These are phyloP conservation scores for Kradibia gibbosae DNA, from an alignment of 1,140 invertebrate genomes.

Conservation along the genomic window DNA sequence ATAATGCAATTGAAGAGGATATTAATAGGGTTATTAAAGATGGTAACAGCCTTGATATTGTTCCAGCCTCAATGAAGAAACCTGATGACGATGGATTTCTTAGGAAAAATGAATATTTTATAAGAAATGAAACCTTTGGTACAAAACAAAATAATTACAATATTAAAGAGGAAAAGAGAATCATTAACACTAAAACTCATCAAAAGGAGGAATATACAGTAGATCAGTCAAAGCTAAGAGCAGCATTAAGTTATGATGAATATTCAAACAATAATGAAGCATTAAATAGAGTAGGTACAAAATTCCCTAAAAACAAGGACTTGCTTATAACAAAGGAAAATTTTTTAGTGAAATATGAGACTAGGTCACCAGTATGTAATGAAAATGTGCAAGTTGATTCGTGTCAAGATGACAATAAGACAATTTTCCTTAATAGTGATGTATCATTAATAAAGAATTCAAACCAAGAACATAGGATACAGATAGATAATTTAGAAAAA, in stretches of 20 bases:
- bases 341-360: constrained; percentile 65
- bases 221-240: constrained; percentile 48
- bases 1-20: constrained; percentile 62
- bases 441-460: constrained; percentile 65
- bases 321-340: constrained; percentile 64
- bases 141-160: constrained; percentile 56
- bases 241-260: constrained; percentile 46
- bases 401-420: constrained; percentile 59
- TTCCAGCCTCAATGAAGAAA: constrained; percentile 44
- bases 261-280: constrained; percentile 43
- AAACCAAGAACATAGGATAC: constrained; percentile 66
- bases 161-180: constrained; percentile 56
- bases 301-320: constrained; percentile 62
- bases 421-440: constrained; percentile 64
- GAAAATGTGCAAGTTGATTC: constrained; percentile 56
- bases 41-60: constrained; percentile 56
- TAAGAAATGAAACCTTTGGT: constrained; percentile 52
- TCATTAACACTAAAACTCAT: constrained; percentile 49
- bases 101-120: constrained; percentile 36
- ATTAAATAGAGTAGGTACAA: constrained; percentile 30
- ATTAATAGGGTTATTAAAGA: constrained; percentile 58
- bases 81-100: constrained; percentile 19
- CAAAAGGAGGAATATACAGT: constrained; percentile 30
- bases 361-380: constrained; percentile 53
- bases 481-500: constrained; percentile 65